Base-by-base conservation (phyloP, 1,140 invertebrate genomes). In the Drosophila cardini region DNA sequence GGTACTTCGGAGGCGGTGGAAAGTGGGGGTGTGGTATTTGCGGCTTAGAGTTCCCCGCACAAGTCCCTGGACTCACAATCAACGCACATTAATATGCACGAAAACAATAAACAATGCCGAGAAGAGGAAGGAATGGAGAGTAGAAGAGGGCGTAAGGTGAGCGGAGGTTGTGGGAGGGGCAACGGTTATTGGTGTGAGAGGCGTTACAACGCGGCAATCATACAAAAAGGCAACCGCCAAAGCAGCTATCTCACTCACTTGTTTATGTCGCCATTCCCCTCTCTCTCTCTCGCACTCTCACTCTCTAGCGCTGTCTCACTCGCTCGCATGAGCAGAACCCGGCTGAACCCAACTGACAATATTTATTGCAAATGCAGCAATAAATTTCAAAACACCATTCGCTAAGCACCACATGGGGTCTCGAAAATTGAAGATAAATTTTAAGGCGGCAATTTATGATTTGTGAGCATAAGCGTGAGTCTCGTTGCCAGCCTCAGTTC, bases 381-480 rank as follows among this genome's bases (percentile, higher is more conserved):
- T 91, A 91, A 91, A 91, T 91, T 91, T 91, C 90, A 91, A 91
- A 91, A 91, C 90, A 91, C 90, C 90, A 91, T 91, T 91, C 90
- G 90, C 90, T 91, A 90, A 90, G 86, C 90, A 90, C 90, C 90
- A 91, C 90, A 91, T 91, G 90, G 90, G 90, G 90, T 91, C 90
- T 91, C 90, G 76, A 89, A 91, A 91, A 91, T 91, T 91, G 90
- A 91, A 91, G 90, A 91, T 91, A 91, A 91, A 91, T 91, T 91
- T 91, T 91, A 91, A 91, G 90, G 90, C 90, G 90, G 90, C 90
- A 91, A 91, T 91, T 91, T 91, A 91, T 91, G 90, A 91, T 91
- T 91, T 91, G 90, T 91, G 90, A 82, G 86, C 86, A 90, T 89
- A 89, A 89, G 84, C 80, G 80, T 64, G 67, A 80, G 80, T 68